phyloP scores from a whole-genome alignment of 2,113 vertebrate genomes.

The Poecile atricapillus region DNA sequence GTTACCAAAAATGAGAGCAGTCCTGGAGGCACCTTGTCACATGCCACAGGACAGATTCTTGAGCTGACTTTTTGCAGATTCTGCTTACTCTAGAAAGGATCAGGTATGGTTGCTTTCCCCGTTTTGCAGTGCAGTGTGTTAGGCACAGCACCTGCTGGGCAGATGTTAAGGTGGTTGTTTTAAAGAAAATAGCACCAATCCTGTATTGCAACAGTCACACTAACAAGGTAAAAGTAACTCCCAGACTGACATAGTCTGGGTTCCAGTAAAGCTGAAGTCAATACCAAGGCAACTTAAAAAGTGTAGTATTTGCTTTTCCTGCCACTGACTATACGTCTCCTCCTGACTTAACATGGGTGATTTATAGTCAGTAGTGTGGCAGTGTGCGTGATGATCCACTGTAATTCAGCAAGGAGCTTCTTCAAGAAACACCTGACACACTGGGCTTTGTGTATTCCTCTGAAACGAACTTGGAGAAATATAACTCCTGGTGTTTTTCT shows the following conservation, averaged over 20 bases:
- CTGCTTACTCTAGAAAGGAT: not conserved
- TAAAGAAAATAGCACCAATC: not conserved
- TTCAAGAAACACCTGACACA: not conserved
- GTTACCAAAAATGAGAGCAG: not conserved
- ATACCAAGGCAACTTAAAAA: not conserved
- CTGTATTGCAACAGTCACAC: not conserved
- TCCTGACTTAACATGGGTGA: not conserved
- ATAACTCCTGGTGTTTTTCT: not conserved
- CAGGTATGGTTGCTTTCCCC: not conserved
- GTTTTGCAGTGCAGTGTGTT: not conserved
- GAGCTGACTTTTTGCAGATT: not conserved
- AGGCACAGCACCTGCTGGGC: not conserved
- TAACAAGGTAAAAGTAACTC: not conserved
- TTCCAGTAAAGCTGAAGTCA: slow-evolving; percentile 4
- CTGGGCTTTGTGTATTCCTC: not conserved
- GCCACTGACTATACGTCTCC: not conserved
- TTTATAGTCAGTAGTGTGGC: not conserved
- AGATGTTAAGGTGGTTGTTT: not conserved
- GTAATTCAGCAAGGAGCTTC: not conserved
- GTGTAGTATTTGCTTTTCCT: not conserved
- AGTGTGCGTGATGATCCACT: not conserved
- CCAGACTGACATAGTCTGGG: not conserved
- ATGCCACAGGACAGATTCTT: not conserved
- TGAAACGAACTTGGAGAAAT: not conserved
- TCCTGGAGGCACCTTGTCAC: not conserved